A percentile compares a stretch with the other conserved stretches of the same genome.
These are phyloP conservation scores for Mastigias papua DNA, from an alignment of 30 jellyfish, hydroid and myxozoan genomes.

Conservation along the genomic window DNA sequence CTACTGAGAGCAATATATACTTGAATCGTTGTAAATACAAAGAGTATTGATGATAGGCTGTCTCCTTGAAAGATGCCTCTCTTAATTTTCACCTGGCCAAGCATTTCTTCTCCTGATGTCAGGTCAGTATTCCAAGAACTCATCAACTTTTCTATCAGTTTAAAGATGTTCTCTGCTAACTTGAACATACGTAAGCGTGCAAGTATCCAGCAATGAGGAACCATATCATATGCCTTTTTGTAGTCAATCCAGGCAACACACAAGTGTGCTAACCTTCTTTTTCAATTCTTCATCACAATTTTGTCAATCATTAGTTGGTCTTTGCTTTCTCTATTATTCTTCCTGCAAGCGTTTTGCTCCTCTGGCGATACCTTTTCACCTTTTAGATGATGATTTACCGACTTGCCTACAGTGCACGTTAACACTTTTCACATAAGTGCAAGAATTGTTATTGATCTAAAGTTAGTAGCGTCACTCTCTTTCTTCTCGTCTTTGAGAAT, in stretches of 20 bases:
- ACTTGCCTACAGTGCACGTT: constrained; percentile 7
- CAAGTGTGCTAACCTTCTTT: constrained; percentile 22
- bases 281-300: neutral
- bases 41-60: constrained; percentile 15
- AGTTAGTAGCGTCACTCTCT: constrained; percentile 11
- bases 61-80: constrained; percentile 41
- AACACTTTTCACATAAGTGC: constrained; percentile 29
- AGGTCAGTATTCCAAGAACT: constrained; percentile 13
- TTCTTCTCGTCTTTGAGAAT: constrained; percentile 11
- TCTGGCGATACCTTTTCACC: constrained; percentile 7
- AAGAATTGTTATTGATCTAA: constrained; percentile 20
- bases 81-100: neutral
- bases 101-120: neutral
- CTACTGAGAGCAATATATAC: constrained; percentile 1
- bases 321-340: constrained; percentile 8
- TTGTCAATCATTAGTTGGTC: constrained; percentile 24
- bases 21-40: constrained; percentile 9
- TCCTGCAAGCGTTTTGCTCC: constrained; percentile 16
- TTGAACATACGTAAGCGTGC: neutral
- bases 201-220: constrained; percentile 38
- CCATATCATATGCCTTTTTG: constrained; percentile 51
- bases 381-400: constrained; percentile 9
- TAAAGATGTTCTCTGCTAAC: constrained; percentile 6
- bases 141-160: neutral
- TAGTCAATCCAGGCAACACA: constrained; percentile 29